Conservation (phyloP, 2,888 invertebrate species). For the Dicycla oo region DNA sequence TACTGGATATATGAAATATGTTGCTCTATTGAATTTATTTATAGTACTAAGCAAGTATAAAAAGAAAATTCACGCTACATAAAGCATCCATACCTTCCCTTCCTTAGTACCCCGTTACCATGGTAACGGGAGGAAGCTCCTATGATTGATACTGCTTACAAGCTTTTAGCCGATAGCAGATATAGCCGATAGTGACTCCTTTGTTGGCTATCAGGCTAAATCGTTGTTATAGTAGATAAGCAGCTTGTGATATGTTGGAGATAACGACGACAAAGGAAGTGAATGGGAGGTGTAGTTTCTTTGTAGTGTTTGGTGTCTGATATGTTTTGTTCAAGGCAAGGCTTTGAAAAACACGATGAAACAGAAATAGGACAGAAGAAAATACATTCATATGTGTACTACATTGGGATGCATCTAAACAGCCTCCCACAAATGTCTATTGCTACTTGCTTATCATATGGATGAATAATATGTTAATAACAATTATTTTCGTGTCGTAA, state of each 20-base stretch:
- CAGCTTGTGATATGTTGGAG: slow-evolving; percentile 16
- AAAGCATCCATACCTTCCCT: slow-evolving; percentile 11
- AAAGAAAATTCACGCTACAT: slow-evolving; percentile 25
- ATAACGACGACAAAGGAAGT: slow-evolving; percentile 21
- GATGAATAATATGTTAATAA: neutral
- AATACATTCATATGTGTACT: neutral
- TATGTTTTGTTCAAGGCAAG: too few species aligned
- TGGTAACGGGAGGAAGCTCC: slow-evolving; percentile 58
- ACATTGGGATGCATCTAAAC: neutral
- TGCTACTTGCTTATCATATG: neutral
- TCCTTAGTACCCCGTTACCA: slow-evolving; percentile 35
- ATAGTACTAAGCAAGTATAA: neutral
- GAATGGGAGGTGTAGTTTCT: neutral
- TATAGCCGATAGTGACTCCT: slow-evolving; percentile 18
- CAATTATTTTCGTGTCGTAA: neutral
- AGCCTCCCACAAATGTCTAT: neutral
- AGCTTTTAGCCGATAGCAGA: slow-evolving; percentile 49
- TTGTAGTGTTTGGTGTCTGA: neutral
- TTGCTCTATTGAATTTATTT: neutral
- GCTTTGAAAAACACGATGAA: neutral
- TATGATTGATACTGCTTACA: slow-evolving; percentile 58
- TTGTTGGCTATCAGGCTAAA: slow-evolving; percentile 30
- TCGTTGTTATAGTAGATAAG: slow-evolving; percentile 38
- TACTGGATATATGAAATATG: too few species aligned
- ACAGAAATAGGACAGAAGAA: neutral